Percentiles rank a stretch among this genome's conserved stretches.
Conservation (phyloP, 2,888 invertebrate species). For the Gastrophysa polygoni region DNA sequence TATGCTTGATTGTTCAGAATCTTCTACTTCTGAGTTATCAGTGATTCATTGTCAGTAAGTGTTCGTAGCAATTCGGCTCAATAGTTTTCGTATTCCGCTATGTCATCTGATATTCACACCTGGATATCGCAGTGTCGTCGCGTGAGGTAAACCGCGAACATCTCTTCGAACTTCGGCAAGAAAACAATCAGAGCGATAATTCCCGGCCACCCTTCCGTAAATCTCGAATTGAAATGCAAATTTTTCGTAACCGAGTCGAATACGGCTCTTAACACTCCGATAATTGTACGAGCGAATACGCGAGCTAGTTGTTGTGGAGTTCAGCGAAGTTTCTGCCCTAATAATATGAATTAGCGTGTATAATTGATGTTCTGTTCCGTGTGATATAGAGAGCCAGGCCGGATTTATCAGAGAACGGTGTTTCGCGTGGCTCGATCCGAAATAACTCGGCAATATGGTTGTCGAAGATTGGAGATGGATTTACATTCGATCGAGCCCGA, state of each 20-base stretch:
- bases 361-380: constrained; percentile 35
- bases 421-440: constrained; percentile 19
- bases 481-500: constrained; percentile 23
- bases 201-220: constrained; percentile 18
- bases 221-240: constrained; percentile 36
- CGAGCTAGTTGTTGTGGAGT: constrained; percentile 33
- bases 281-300: constrained; percentile 37
- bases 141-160: not conserved
- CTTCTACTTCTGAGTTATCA: too few species aligned
- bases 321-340: constrained; percentile 30
- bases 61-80: too few species aligned
- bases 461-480: constrained; percentile 20
- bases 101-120: too few species aligned
- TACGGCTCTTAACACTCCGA: constrained; percentile 34
- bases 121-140: not conserved
- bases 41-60: too few species aligned
- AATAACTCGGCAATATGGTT: constrained; percentile 14
- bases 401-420: constrained; percentile 27
- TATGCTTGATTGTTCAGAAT: too few species aligned
- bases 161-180: not conserved
- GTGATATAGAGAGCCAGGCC: constrained; percentile 26
- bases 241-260: constrained; percentile 34
- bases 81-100: too few species aligned
- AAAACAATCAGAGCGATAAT: constrained; percentile 24
- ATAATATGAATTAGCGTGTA: constrained; percentile 32